A percentile compares a stretch with the other conserved stretches of the same genome.
Conservation (phyloP, 2,113 vertebrate genomes). For the Gasterosteus aculeatus region DNA sequence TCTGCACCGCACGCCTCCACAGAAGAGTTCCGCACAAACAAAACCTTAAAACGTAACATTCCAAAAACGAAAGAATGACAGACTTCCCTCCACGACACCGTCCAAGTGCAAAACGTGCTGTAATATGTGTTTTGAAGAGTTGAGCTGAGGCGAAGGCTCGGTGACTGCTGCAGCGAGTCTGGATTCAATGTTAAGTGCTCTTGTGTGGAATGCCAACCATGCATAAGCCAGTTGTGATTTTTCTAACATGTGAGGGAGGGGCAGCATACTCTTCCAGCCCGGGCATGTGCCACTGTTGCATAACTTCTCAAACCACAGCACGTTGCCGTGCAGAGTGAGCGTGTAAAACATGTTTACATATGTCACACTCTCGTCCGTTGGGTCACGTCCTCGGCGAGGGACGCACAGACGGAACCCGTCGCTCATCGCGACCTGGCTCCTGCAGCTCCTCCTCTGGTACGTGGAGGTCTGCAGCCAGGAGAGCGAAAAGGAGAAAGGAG, state of each 20-base stretch:
- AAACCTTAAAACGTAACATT: not conserved
- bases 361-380: constrained; percentile 20
- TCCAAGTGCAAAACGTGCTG: not conserved
- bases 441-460: constrained; percentile 24
- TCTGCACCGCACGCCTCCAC: not conserved
- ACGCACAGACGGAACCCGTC: constrained; percentile 48
- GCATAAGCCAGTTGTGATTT: constrained; percentile 31
- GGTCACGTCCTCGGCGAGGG: constrained; percentile 14
- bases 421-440: too few species aligned
- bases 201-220: constrained; percentile 40
- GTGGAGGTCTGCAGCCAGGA: constrained; percentile 1
- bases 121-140: not conserved
- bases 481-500: not conserved
- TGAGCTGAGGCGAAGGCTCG: not conserved
- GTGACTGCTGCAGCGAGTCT: not conserved
- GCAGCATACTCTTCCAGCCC: constrained; percentile 25
- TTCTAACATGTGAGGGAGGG: constrained; percentile 19
- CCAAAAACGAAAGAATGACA: not conserved
- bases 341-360: constrained; percentile 42
- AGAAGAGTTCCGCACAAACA: not conserved
- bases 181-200: constrained; percentile 1
- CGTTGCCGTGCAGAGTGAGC: constrained; percentile 15
- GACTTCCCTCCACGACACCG: not conserved
- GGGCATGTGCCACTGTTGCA: constrained; percentile 39
- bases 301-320: constrained; percentile 39